These are phyloP conservation scores for Drosophila tani DNA, from an alignment of 1,140 invertebrate genomes.

Conservation along the genomic window DNA sequence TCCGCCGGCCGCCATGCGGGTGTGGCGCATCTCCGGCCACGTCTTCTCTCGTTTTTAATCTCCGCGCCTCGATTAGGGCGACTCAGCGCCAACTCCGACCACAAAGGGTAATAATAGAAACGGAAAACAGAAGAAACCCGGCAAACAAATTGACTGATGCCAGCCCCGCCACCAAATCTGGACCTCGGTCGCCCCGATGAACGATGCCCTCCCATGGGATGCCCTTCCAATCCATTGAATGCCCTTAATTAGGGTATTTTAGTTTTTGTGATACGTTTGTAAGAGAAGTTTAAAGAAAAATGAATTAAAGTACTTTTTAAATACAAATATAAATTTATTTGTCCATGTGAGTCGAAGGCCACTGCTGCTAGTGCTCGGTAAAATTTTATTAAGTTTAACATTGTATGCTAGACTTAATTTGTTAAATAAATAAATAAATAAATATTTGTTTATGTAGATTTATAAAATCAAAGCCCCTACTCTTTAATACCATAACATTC, in stretches of 20 bases:
- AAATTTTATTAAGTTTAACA: no score
- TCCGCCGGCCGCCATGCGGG: slow-evolving; percentile 59
- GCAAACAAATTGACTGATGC: slow-evolving; percentile 76
- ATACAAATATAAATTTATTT: no score
- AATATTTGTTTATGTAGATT: no score
- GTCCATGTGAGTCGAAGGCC: no score
- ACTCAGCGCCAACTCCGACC: slow-evolving; percentile 49
- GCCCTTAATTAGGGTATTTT: neutral
- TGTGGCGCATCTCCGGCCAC: slow-evolving; percentile 76
- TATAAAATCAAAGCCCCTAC: no score
- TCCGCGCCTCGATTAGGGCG: slow-evolving; percentile 68
- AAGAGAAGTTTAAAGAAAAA: neutral
- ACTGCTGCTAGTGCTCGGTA: no score
- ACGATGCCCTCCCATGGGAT: slow-evolving; percentile 55
- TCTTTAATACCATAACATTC: no score
- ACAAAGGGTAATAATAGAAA: slow-evolving; percentile 57
- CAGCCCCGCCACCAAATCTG: slow-evolving; percentile 56
- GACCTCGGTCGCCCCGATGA: slow-evolving; percentile 51
- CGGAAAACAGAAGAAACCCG: slow-evolving; percentile 62
- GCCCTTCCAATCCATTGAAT: slow-evolving; percentile 39
- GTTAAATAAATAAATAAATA: no score
- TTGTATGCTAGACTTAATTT: no score
- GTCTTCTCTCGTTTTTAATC: slow-evolving; percentile 73
- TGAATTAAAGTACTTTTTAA: neutral
- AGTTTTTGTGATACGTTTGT: neutral